These are phyloP conservation scores for Cygnus atratus DNA, from an alignment of 2,113 vertebrate species.

Conservation along the genomic window DNA sequence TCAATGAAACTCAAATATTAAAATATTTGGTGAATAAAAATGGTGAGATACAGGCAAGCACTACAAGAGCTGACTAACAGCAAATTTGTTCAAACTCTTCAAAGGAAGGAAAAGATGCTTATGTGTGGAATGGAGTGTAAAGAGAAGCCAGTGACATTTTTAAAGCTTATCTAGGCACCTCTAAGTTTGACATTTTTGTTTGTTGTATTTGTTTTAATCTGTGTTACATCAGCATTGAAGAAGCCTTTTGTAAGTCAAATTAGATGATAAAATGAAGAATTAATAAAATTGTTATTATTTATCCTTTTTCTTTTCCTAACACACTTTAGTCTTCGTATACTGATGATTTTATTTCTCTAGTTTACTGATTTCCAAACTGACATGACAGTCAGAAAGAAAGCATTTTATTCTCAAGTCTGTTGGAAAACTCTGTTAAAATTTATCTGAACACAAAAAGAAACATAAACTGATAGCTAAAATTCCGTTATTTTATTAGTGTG, in stretches of 20 bases:
- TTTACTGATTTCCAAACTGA: not conserved
- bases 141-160: slow-evolving; percentile 54
- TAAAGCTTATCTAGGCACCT: slow-evolving; percentile 8
- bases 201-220: slow-evolving; percentile 8
- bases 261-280: not conserved
- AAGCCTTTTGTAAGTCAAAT: slow-evolving; percentile 1
- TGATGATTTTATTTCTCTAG: not conserved
- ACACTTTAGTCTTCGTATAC: not conserved
- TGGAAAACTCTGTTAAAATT: not conserved
- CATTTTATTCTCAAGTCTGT: not conserved
- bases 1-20: not conserved
- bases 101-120: not conserved
- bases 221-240: not conserved
- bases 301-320: not conserved
- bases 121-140: not conserved
- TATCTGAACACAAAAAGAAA: not conserved
- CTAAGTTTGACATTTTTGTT: slow-evolving; percentile 33
- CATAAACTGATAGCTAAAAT: not conserved
- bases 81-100: not conserved
- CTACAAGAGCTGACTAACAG: not conserved
- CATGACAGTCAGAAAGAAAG: not conserved
- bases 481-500: not conserved
- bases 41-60: not conserved
- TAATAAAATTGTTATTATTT: not conserved
- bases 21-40: not conserved